A percentile compares a stretch with the other conserved stretches of the same genome.
Evolutionary conservation across 2,888 invertebrate genomes (phyloP).

Genomic region (Pollenia griseotomentosa): DNA sequence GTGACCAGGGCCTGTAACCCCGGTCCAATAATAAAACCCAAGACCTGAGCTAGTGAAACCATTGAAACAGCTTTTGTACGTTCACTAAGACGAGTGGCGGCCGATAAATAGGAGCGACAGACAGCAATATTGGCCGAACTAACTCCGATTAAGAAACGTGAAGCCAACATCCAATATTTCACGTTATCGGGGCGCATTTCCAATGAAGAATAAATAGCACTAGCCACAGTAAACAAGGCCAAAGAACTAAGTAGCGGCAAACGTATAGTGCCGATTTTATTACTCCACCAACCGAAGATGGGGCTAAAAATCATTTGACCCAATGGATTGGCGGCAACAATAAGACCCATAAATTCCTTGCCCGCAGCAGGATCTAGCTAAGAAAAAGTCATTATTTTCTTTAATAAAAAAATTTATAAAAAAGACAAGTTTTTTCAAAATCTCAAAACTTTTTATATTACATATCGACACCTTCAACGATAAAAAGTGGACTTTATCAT

Average conservation of each 20-base stretch:
- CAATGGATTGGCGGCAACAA: conserved; percentile 94
- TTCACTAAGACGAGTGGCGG: conserved; percentile 92
- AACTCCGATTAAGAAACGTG: conserved; percentile 92
- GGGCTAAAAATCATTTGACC: conserved; percentile 95
- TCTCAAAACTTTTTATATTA: too few species aligned
- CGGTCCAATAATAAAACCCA: conserved; percentile 94
- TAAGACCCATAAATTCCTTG: conserved; percentile 92
- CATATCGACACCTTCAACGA: too few species aligned
- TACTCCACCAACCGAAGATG: conserved; percentile 93
- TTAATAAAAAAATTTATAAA: too few species aligned
- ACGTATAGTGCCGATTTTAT: conserved; percentile 89
- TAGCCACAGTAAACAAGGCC: conserved; percentile 89
- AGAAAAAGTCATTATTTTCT: conserved; percentile 78
- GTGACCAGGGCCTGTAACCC: conserved; percentile 92
- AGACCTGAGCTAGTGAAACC: conserved; percentile 92
- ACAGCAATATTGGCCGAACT: conserved; percentile 93
- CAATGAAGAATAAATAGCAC: conserved; percentile 90
- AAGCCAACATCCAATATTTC: conserved; percentile 90
- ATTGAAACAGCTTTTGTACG: conserved; percentile 93
- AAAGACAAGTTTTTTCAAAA: too few species aligned
- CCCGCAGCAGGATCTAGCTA: conserved; percentile 92
- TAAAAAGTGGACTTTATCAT: too few species aligned
- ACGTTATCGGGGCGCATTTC: conserved; percentile 88
- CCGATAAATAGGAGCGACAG: conserved; percentile 92
- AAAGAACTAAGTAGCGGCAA: conserved; percentile 89